Conservation (phyloP, 2,797 vertebrate species). For the Lacerta agilis region DNA sequence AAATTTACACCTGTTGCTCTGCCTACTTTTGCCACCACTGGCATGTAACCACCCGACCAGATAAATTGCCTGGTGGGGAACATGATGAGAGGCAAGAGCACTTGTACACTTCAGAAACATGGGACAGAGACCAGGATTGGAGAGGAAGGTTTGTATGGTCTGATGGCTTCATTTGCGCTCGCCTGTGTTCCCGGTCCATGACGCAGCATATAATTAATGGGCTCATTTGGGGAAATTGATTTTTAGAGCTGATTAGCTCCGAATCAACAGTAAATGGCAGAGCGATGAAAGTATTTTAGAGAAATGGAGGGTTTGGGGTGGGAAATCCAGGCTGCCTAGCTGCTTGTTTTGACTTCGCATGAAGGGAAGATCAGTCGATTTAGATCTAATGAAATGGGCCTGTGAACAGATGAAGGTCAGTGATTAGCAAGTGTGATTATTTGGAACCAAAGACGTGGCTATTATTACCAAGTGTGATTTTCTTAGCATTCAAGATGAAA, state of each 20-base stretch:
- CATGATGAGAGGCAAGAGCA: not conserved
- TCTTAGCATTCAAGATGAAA: constrained; percentile 35
- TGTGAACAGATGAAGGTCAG: not conserved
- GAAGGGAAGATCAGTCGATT: constrained; percentile 3
- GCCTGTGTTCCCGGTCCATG: not conserved
- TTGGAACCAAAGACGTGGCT: constrained; percentile 1
- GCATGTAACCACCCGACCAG: too few species aligned
- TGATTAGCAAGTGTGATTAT: not conserved
- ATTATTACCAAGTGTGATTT: constrained; percentile 25
- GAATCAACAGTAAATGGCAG: rapidly evolving
- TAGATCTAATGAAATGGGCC: not conserved
- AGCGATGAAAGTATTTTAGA: not conserved
- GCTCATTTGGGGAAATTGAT: not conserved
- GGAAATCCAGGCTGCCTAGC: not conserved
- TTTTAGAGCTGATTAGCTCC: not conserved
- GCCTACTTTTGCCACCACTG: too few species aligned
- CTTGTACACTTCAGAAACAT: not conserved
- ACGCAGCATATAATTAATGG: not conserved
- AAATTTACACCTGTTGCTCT: too few species aligned
- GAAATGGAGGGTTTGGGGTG: not conserved
- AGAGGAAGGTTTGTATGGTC: not conserved
- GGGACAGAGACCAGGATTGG: not conserved
- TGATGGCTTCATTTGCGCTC: not conserved
- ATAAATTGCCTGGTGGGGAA: too few species aligned
- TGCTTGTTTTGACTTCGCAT: not conserved